Evolutionary conservation across 2,888 invertebrate species (phyloP), one percentile per base, ranked within the genome.

Genomic region (Drosophila prolongata): DNA sequence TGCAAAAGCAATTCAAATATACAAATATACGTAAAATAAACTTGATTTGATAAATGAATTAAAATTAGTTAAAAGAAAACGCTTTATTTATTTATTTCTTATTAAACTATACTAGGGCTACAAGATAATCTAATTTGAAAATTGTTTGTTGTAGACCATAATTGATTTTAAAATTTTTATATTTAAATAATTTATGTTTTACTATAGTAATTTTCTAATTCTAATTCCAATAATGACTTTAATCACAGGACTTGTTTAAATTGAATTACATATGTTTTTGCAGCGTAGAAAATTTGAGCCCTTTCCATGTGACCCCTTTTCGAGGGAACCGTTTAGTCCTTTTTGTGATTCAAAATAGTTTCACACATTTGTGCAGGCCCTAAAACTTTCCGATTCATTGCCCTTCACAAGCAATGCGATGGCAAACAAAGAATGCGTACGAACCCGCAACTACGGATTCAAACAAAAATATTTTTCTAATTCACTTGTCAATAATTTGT

Each of bases 401-500:
- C 62, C 24, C 35, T 19, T 38, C 38, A 47, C 54, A 37, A 34
- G 14, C n/a, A 43, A 9, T 30, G 24, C 56, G 14, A 6, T 6
- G 11, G 19, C 30, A 46, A 66, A 67, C 46, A 66, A 66, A 27
- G 46, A 24, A 27, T 34, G 34, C 30, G 24, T 10, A 14, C 35
- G 10, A 35, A 35, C 11, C 24, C 24, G 11, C n/a, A 37, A 49
- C 58, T 34, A 27, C 34, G 37, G 40, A n/a, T 42, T 61, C 16
- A 61, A 66, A 61, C 49, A 66, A 60, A 68, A 73, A 83, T 74
- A 74, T 83, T 80, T 79, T 88, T 88, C 85, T 88, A 85, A 85
- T 79, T 85, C 85, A 85, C 85, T 85, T 85, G 85, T 61, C 87
- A 85, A 88, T 85, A 87, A 88, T 77, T 76, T 75, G 75, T 42